phyloP scores from a whole-genome alignment of 2,113 vertebrate species.

The Paramormyrops kingsleyae region DNA sequence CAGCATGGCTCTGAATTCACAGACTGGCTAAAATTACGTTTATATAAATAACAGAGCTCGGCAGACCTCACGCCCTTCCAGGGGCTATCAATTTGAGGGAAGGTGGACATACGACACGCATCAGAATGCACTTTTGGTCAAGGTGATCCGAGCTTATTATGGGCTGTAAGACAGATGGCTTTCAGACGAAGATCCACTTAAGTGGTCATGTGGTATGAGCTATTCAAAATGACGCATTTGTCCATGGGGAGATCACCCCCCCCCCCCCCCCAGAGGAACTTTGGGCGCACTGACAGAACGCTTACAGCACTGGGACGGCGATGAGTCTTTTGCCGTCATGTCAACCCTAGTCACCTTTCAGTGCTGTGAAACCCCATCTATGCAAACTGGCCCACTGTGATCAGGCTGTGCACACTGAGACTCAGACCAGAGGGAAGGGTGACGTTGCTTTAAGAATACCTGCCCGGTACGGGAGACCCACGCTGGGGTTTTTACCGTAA shows the following conservation, averaged over 20 bases:
- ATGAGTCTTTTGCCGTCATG: not conserved
- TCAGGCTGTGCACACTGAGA: not conserved
- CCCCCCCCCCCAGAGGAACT: not conserved
- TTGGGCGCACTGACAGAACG: not conserved
- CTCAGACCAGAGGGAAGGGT: not conserved
- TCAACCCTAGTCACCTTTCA: not conserved
- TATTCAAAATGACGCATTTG: not conserved
- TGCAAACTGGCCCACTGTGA: not conserved
- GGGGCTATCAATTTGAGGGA: not conserved
- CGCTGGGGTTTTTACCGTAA: not conserved
- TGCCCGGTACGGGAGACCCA: not conserved
- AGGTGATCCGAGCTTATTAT: not conserved
- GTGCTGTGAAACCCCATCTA: not conserved
- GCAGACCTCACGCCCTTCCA: not conserved
- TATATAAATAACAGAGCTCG: not conserved
- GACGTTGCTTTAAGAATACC: not conserved
- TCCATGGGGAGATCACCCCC: not conserved
- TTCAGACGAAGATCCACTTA: not conserved
- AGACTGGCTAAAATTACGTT: not conserved
- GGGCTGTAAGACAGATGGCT: not conserved
- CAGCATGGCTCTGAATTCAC: not conserved
- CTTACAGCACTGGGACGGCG: not conserved
- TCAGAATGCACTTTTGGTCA: not conserved
- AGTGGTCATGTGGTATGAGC: not conserved
- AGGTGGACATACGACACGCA: not conserved